Evolutionary conservation across 30 jellyfish, hydroid and myxozoan genomes (phyloP).

Genomic region (Aurelia aurita complex sp. Pacific): DNA sequence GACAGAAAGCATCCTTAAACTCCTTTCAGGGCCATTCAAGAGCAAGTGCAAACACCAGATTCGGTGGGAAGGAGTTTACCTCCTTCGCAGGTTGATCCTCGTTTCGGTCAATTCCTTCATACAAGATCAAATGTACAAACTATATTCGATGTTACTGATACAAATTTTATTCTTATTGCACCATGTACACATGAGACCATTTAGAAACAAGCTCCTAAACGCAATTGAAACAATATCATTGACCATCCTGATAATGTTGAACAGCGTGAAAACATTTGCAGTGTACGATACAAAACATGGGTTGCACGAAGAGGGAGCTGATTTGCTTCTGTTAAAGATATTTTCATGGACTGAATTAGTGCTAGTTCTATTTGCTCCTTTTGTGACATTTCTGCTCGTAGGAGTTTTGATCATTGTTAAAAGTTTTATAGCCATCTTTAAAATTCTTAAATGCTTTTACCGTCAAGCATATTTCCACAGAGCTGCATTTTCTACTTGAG

Average conservation of each 20-base stretch:
- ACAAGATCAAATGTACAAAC: constrained; percentile 3
- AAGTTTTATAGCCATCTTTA: background rate
- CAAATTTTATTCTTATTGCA: constrained; percentile 43
- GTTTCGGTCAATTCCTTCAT: background rate
- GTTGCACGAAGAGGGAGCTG: background rate
- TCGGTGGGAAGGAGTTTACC: constrained; percentile 46
- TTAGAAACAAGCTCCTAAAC: constrained; percentile 32
- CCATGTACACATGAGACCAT: constrained; percentile 43
- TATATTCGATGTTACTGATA: constrained; percentile 9
- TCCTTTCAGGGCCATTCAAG: constrained; percentile 24
- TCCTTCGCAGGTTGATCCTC: constrained; percentile 47
- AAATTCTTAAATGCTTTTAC: background rate
- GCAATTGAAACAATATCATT: constrained; percentile 45
- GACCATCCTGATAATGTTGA: constrained; percentile 15
- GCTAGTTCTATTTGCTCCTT: background rate
- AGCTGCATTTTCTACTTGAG: no score
- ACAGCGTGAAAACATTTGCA: constrained; percentile 8
- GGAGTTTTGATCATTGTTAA: background rate
- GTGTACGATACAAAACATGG: constrained; percentile 13
- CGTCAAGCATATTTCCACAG: no score
- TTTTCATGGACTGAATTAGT: background rate
- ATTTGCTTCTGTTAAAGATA: background rate
- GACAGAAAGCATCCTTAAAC: background rate
- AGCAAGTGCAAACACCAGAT: background rate
- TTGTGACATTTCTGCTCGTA: background rate